A percentile compares a stretch with the other conserved stretches of the same genome.
These are phyloP conservation scores for Scophthalmus maximus DNA, from an alignment of 2,113 vertebrate genomes.

Conservation along the genomic window DNA sequence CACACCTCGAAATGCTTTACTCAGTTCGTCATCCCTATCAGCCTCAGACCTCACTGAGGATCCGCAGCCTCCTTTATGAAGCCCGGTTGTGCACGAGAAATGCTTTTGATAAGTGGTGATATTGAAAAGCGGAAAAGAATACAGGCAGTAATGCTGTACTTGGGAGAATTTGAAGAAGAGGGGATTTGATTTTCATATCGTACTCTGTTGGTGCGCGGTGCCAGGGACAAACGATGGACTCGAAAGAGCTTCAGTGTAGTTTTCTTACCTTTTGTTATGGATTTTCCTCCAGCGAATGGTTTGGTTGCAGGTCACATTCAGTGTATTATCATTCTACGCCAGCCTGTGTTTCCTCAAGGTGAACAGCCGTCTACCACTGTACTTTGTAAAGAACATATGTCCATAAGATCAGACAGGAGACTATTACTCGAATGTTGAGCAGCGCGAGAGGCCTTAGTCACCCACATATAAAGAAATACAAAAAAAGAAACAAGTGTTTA, in stretches of 20 bases:
- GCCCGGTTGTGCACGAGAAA: constrained; percentile 27
- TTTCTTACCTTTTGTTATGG: constrained; percentile 5
- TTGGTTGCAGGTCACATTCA: constrained; percentile 38
- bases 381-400: constrained; percentile 37
- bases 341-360: constrained; percentile 52
- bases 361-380: constrained; percentile 13
- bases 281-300: constrained; percentile 14
- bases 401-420: constrained; percentile 3
- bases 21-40: background rate
- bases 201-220: constrained; percentile 12
- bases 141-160: background rate
- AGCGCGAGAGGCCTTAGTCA: background rate
- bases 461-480: constrained; percentile 18
- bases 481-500: constrained; percentile 3
- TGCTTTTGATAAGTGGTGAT: constrained; percentile 35
- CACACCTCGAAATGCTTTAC: constrained; percentile 6
- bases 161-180: constrained; percentile 29
- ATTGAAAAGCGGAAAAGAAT: constrained; percentile 30
- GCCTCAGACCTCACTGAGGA: constrained; percentile 7
- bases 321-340: constrained; percentile 48
- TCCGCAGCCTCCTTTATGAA: constrained; percentile 21
- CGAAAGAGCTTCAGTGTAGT: constrained; percentile 13
- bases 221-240: constrained; percentile 33
- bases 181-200: constrained; percentile 5
- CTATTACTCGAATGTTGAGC: background rate